phyloP scores from a whole-genome alignment of 2,113 vertebrate genomes.

The Terrapene triunguis region DNA sequence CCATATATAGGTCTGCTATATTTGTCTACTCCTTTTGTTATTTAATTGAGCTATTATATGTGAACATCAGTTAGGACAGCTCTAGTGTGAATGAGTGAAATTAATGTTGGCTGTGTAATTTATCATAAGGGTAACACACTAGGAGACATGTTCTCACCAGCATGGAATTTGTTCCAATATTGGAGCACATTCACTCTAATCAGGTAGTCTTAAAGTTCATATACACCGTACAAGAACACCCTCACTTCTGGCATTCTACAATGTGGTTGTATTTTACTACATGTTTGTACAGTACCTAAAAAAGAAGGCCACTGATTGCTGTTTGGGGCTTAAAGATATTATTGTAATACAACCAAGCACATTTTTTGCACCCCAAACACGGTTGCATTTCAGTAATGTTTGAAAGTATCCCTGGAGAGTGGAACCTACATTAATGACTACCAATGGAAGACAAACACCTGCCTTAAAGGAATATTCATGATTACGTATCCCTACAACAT shows the following conservation, averaged over 20 bases:
- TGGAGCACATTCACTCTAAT: neutral
- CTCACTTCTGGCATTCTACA: neutral
- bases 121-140: neutral
- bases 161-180: conserved; percentile 2
- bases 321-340: neutral
- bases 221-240: neutral
- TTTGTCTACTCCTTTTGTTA: neutral
- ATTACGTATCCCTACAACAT: neutral
- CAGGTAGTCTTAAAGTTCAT: neutral
- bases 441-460: neutral
- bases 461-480: neutral
- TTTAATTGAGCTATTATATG: neutral
- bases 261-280: neutral
- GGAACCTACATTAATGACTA: neutral
- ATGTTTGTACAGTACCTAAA: accelerated
- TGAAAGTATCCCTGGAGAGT: neutral
- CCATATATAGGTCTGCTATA: neutral
- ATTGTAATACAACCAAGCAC: neutral
- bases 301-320: neutral
- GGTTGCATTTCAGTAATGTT: neutral
- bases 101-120: neutral
- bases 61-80: neutral
- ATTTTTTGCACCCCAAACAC: neutral
- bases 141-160: neutral
- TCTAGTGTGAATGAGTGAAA: neutral